Evolutionary conservation across 2,113 vertebrate species (phyloP), one percentile per base, ranked within the genome.

Genomic region (Antechinus flavipes): DNA sequence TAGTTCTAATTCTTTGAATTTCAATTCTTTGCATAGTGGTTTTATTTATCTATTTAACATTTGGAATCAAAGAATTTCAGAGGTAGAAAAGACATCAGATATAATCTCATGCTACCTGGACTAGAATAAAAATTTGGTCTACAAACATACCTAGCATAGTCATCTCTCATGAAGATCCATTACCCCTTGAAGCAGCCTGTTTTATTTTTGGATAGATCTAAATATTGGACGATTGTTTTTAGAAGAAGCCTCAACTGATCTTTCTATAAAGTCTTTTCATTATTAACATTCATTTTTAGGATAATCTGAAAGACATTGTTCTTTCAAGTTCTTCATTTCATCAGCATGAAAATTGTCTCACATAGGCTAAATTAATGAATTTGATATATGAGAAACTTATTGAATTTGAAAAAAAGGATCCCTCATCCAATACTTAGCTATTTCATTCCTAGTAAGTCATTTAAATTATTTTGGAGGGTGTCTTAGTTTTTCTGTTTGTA

Each of bases 341-440:
- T 94, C 30, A 54, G 25, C 93, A 27, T 91, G 90, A 89, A 93
- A 96, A 96, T 93, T 58, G 8, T 93, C 90, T 96, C 84, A 50
- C 58, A n/a, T 19, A 68, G 61, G 30, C 14, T 84, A 84, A 84
- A 42, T n/a, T 76, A n/a, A 16, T 76, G 14, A n/a, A n/a, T 68
- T 68, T 68, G 61, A 68, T 68, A 68, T n/a, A 8, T n/a, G 19
- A 6, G 42, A 42, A 84, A 16, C 5, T 16, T 22, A 42, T 42
- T 84, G 68, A 6, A 84, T 42, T 19, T 84, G 16, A 25, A 84
- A 84, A 49, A 19, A 42, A 42, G 35, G 35, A 22, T 84, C n/a
- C 35, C 2, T 84, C 19, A 84, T 84, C 16, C n/a, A 84, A 16
- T 4, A 68, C 14, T n/a, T n/a, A 68, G 30, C n/a, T n/a, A 84